Percentiles rank a stretch among this genome's conserved stretches.
These are phyloP conservation scores for Leptinotarsa rubiginosa DNA, from an alignment of 2,888 invertebrate genomes.

Conservation along the genomic window DNA sequence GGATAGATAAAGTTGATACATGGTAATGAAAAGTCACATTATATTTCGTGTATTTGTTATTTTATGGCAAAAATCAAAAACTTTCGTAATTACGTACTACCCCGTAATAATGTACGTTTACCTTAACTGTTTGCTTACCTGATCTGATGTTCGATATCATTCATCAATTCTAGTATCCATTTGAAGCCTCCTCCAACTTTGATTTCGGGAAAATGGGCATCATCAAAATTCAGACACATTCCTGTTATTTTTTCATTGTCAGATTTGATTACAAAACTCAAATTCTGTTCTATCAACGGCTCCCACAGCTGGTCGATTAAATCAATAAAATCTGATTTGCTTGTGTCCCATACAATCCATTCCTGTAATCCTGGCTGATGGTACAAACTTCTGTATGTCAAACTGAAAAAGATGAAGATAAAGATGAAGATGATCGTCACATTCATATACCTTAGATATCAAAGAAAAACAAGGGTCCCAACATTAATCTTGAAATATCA, in stretches of 20 bases:
- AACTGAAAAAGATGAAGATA: slow-evolving; percentile 69
- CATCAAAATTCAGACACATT: slow-evolving; percentile 84
- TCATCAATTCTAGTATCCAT: slow-evolving; percentile 83
- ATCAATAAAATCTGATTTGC: slow-evolving; percentile 76
- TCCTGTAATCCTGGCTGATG: slow-evolving; percentile 87
- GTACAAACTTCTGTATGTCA: slow-evolving; percentile 87
- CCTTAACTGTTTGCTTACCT: slow-evolving; percentile 66
- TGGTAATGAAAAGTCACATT: too few species aligned
- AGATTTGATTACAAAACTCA: slow-evolving; percentile 77
- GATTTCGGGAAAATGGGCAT: slow-evolving; percentile 82
- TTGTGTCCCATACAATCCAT: slow-evolving; percentile 79
- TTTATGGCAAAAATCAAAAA: too few species aligned
- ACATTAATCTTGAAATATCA: too few species aligned
- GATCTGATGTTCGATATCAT: slow-evolving; percentile 80
- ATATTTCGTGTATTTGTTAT: too few species aligned
- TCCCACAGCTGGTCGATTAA: slow-evolving; percentile 79
- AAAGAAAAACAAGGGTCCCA: too few species aligned
- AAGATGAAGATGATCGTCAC: not conserved
- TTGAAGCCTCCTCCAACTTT: slow-evolving; percentile 75
- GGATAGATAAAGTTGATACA: too few species aligned
- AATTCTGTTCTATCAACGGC: slow-evolving; percentile 74
- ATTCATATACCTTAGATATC: too few species aligned
- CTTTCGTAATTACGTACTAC: too few species aligned
- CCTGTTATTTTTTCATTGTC: slow-evolving; percentile 73
- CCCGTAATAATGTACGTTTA: too few species aligned